Base-by-base conservation (phyloP, 23 tunicate genomes). In the Trididemnum miniatum region DNA sequence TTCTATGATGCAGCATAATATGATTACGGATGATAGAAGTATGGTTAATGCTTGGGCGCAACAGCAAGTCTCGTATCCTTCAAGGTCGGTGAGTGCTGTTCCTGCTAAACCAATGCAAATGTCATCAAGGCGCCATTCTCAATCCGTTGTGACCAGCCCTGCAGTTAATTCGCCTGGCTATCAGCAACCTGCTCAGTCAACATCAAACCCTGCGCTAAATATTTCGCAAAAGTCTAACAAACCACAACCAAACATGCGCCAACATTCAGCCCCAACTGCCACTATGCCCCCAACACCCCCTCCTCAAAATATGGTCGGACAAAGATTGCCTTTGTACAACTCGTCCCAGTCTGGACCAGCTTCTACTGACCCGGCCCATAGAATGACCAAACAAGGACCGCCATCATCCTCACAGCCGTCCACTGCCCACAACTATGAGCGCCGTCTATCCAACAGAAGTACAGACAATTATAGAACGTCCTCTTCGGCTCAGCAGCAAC, bases 221-320 rank as follows among this genome's bases (percentile, higher is more conserved):
- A 9, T 31, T 40, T 28, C 66, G 7, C 75, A 67, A 67, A 4
- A 12, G 2, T 9, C 38, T 12, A 31, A 67, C 75, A 67, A 78
- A 59, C 66, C 65, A 2, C 71, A 34, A 20, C 49, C 49, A 7
- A 52, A 71, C 27, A 59, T 63, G 35, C 49, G 79, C 1, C 79
- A 78, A 4, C 71, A 59, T 31, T 67, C 75, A n/a, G 32, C 12
- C 15, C 38, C 75, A 2, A 23, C 27, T 62, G 80, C 3, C 31
- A 31, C 40, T 31, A 59, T 63, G 30, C 83, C 75, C 7, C 75
- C 75, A 4, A 52, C 66, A 15, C 66, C 49, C 9, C 82, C 49
- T 51, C 25, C 66, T 12, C 82, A 77, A 36, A 35, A 52, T 32
- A 7, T 24, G 3, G 38, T 22, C 12, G 29, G 29, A 24, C 59